Base-by-base conservation (phyloP, 2,888 invertebrate species). In the Seira musarum region DNA sequence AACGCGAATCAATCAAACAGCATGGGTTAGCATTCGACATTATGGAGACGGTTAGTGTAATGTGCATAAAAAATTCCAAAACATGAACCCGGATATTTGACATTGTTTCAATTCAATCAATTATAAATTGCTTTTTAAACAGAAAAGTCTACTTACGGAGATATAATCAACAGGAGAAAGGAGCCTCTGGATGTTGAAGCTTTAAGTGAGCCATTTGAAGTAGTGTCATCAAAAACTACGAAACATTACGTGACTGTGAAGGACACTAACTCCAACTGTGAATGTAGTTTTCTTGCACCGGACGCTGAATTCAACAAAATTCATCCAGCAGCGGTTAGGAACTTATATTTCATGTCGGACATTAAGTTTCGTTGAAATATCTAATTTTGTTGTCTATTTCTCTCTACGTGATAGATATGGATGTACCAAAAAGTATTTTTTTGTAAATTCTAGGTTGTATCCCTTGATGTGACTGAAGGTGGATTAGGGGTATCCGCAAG, bases 401-500 rank as follows among this genome's bases (percentile, higher is more conserved):
- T 13, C 40, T 2, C 1, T n/a, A n/a, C 66, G 1, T 64, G 40
- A 19, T 24, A 17, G 1, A 53, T 49, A 22, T 49, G 13, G 68
- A 13, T 71, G n/a, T n/a, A n/a, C n/a, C n/a, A n/a, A n/a, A n/a
- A n/a, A n/a, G n/a, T n/a, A n/a, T 74, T 3, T n/a, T n/a, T n/a
- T n/a, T n/a, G n/a, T n/a, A n/a, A n/a, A n/a, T n/a, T n/a, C n/a
- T 84, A 90, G 88, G 89, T 93, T n/a, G 85, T 91, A 2, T 91
- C 92, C 80, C 88, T 93, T n/a, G 91, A 91, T 85, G 90, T 91
- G 1, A 91, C 92, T 66, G 89, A 90, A 68, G 92, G 91, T 87
- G 92, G 92, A 13, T 88, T 93, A 49, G 92, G 91, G 35, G 91
- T 92, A 17, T 93, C 93, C 10, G 91, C 91, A 74, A 91, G 92